Evolutionary conservation across 1,140 invertebrate species (phyloP).

Genomic region (Zaprionus kolodkinae): DNA sequence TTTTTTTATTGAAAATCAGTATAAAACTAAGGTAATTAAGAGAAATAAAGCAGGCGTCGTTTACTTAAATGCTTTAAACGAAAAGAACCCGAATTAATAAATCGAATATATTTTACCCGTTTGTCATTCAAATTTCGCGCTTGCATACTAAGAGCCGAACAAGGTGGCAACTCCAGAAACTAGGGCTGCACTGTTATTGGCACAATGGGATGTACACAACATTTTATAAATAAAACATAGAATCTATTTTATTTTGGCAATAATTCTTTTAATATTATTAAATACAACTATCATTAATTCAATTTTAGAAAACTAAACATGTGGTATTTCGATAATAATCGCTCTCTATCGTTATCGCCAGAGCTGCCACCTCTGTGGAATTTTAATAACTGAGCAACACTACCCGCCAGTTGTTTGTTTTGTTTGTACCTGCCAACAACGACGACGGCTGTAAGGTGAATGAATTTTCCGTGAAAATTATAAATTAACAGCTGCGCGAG

Average conservation of each 20-base stretch:
- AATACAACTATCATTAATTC: background rate
- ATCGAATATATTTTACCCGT: background rate
- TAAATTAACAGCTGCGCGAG: conserved; percentile 55
- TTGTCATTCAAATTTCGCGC: background rate
- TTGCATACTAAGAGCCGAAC: background rate
- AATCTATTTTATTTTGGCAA: background rate
- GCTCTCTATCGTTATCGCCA: conserved; percentile 10
- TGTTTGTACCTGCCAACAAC: conserved; percentile 63
- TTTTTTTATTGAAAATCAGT: background rate
- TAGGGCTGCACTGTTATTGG: conserved; percentile 1
- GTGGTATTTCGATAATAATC: background rate
- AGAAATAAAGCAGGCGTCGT: background rate
- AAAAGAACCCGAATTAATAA: background rate
- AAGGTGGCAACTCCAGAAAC: conserved; percentile 10
- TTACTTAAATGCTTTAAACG: background rate
- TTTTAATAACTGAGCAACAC: conserved; percentile 32
- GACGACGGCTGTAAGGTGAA: conserved; percentile 71
- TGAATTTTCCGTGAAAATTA: conserved; percentile 46
- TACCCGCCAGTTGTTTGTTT: conserved; percentile 65
- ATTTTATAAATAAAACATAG: background rate
- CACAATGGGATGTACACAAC: background rate
- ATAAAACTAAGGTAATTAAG: background rate
- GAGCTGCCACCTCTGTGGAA: conserved; percentile 14
- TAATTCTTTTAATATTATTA: background rate
- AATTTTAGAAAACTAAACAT: background rate